Percentiles rank a stretch among this genome's conserved stretches.
These are phyloP conservation scores for Aplysina aerophoba DNA, from an alignment of 37 sponge, comb jelly and placozoan genomes.

Conservation along the genomic window DNA sequence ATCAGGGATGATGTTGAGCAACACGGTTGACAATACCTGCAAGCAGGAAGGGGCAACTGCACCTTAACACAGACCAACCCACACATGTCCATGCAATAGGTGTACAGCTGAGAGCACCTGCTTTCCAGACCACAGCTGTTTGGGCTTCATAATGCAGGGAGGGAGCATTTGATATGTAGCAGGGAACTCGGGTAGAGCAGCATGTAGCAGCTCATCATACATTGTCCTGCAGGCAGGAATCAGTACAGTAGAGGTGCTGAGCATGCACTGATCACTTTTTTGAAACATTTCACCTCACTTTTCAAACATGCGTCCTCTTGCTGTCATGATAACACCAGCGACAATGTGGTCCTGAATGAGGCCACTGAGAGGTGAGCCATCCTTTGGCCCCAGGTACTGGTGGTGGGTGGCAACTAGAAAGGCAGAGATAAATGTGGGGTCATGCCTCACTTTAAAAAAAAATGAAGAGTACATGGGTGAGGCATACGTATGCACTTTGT, in stretches of 20 bases:
- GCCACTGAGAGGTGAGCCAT: constrained; percentile 94
- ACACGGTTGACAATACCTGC: constrained; percentile 84
- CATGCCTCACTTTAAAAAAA: too few species aligned
- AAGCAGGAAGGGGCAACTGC: too few species aligned
- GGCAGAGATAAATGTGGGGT: too few species aligned
- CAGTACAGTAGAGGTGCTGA: too few species aligned
- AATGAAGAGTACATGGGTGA: constrained; percentile 9
- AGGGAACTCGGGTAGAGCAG: constrained; percentile 60
- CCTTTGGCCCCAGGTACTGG: constrained; percentile 97
- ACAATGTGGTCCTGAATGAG: constrained; percentile 98
- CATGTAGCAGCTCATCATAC: constrained; percentile 80
- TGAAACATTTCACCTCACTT: constrained; percentile 30
- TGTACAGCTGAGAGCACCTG: constrained; percentile 73
- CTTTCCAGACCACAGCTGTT: constrained; percentile 91
- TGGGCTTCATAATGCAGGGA: constrained; percentile 85
- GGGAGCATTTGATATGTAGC: constrained; percentile 54
- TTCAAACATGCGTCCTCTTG: constrained; percentile 81
- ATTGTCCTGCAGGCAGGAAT: constrained; percentile 43
- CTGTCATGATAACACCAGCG: constrained; percentile 83
- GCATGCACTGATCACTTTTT: background rate
- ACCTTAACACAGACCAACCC: too few species aligned
- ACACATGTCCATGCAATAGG: too few species aligned
- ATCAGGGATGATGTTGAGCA: constrained; percentile 78
- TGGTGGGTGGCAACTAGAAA: constrained; percentile 68
- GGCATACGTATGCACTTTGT: background rate